phyloP scores from a whole-genome alignment of 2,113 vertebrate species.

The Seriola aureovittata region DNA sequence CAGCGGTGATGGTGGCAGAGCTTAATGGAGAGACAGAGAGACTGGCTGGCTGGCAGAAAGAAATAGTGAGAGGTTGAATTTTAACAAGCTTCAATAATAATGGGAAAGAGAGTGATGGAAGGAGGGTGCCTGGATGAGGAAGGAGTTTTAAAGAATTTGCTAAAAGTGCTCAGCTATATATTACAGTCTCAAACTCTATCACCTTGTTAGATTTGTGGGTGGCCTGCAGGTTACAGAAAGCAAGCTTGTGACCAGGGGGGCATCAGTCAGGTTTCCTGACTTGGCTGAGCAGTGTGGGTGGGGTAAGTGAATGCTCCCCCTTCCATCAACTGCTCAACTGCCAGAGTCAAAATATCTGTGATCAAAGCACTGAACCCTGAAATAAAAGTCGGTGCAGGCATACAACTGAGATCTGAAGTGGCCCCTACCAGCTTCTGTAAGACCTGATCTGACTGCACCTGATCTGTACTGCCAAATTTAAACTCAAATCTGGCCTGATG shows the following conservation, averaged over 20 bases:
- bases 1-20: conserved; percentile 72
- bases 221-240: conserved; percentile 59
- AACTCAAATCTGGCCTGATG: background rate
- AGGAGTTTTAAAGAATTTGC: conserved; percentile 62
- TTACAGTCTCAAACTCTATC: conserved; percentile 68
- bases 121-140: conserved; percentile 28
- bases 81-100: conserved; percentile 76
- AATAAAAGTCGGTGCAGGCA: conserved; percentile 37
- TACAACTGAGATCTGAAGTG: conserved; percentile 30
- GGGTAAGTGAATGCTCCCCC: conserved; percentile 35
- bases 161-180: conserved; percentile 61
- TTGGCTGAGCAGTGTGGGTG: conserved; percentile 17
- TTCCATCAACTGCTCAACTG: conserved; percentile 55
- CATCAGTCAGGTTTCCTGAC: conserved; percentile 48
- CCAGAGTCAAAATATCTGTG: conserved; percentile 47
- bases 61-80: conserved; percentile 72
- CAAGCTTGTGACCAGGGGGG: conserved; percentile 37
- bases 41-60: conserved; percentile 62
- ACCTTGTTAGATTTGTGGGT: conserved; percentile 52
- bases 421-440: conserved; percentile 6
- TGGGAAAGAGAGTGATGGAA: conserved; percentile 53
- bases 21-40: conserved; percentile 79
- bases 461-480: conserved; percentile 11
- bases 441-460: background rate
- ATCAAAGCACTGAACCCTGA: conserved; percentile 56